These are phyloP conservation scores for Coregonus sp. DNA, from an alignment of 2,797 vertebrate genomes.

Conservation along the genomic window DNA sequence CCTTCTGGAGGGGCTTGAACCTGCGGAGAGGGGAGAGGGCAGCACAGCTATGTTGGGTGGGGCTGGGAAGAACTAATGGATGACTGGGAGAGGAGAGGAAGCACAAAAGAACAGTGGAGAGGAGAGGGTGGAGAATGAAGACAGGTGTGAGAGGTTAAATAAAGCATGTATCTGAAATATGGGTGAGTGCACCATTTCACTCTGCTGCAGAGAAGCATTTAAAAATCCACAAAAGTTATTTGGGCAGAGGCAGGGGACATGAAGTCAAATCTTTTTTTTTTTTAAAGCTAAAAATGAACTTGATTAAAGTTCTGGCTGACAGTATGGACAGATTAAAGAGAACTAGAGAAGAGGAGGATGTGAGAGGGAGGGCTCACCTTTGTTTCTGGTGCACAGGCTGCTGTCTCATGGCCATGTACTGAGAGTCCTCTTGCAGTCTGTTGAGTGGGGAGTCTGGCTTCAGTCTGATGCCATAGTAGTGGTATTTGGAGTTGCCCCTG, in stretches of 20 bases:
- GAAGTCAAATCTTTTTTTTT: not conserved
- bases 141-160: constrained; percentile 1
- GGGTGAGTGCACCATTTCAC: not conserved
- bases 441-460: constrained; percentile 96
- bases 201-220: not conserved
- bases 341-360: not conserved
- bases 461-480: constrained; percentile 97
- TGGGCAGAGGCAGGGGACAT: not conserved
- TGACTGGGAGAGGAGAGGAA: constrained; percentile 1
- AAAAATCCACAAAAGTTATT: not conserved
- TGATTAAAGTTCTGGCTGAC: constrained; percentile 4
- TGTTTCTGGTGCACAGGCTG: constrained; percentile 97
- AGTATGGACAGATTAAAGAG: not conserved
- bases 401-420: constrained; percentile 99
- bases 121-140: not conserved
- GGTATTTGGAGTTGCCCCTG: constrained; percentile 98
- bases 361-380: constrained; percentile 75
- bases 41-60: constrained; percentile 18
- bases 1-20: constrained; percentile 93
- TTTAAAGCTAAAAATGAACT: not conserved
- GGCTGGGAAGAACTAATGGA: constrained; percentile 14
- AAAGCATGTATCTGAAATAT: not conserved
- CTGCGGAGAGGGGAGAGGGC: constrained; percentile 64
- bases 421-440: constrained; percentile 92
- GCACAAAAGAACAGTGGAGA: not conserved